Evolutionary conservation across 2,888 invertebrate genomes (phyloP).

Genomic region (Ichneumon xanthorius): DNA sequence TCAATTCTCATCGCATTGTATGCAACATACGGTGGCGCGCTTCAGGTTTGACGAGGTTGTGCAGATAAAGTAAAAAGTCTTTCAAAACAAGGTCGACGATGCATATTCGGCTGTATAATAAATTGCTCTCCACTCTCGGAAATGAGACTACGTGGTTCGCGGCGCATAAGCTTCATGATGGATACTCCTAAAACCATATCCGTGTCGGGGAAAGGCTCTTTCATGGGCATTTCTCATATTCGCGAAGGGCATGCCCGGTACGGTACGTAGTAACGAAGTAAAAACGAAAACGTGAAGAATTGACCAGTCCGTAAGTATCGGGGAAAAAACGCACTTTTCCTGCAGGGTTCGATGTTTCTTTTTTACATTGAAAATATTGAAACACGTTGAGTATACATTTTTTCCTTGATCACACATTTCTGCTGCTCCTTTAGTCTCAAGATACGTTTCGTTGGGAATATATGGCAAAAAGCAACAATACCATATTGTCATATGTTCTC

Average conservation of each 20-base stretch:
- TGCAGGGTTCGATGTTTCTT: not conserved
- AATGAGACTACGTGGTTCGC: slow-evolving; percentile 28
- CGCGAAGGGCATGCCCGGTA: not conserved
- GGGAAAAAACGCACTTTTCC: not conserved
- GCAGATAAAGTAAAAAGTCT: slow-evolving; percentile 9
- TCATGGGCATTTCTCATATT: slow-evolving; percentile 26
- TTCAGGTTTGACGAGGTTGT: not conserved
- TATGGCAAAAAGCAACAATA: too few relatives aligned
- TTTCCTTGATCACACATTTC: too few relatives aligned
- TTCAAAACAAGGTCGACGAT: slow-evolving; percentile 40
- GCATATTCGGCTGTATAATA: slow-evolving; percentile 47
- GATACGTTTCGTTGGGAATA: too few relatives aligned
- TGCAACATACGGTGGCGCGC: not conserved
- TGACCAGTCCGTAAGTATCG: not conserved
- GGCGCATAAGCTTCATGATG: slow-evolving; percentile 75
- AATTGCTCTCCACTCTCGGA: slow-evolving; percentile 42
- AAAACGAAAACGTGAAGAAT: slow-evolving; percentile 21
- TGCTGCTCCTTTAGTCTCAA: too few relatives aligned
- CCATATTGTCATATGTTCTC: too few relatives aligned
- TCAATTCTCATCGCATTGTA: not conserved
- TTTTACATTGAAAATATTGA: too few relatives aligned
- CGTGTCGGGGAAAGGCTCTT: slow-evolving; percentile 72
- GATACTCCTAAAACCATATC: slow-evolving; percentile 81
- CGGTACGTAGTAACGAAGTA: not conserved
- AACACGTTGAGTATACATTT: too few relatives aligned